Conservation (phyloP, 1,140 invertebrate genomes). For the Trachelipus rathkii region DNA sequence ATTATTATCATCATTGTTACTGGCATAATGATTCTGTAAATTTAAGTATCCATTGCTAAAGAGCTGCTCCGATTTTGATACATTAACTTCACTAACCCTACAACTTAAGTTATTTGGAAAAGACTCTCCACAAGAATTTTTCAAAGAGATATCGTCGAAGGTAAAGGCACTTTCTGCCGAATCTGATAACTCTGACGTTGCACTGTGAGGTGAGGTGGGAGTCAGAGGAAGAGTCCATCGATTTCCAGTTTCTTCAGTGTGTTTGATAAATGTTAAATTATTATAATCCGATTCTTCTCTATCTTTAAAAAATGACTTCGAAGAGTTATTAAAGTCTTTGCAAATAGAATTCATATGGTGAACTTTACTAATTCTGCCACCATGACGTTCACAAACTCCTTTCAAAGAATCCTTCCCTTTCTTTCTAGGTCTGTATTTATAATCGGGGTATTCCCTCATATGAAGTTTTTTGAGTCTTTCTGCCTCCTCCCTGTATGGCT, state of each 20-base stretch:
- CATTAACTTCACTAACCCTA: background rate
- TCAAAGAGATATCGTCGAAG: constrained; percentile 14
- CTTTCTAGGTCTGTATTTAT: constrained; percentile 93
- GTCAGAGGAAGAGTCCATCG: constrained; percentile 28
- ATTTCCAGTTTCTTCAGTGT: constrained; percentile 15
- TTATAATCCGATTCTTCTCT: constrained; percentile 10
- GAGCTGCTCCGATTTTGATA: background rate
- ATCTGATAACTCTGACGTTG: constrained; percentile 19
- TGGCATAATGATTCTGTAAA: background rate
- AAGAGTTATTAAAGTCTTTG: constrained; percentile 12
- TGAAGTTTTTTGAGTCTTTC: constrained; percentile 83
- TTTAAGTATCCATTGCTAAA: background rate
- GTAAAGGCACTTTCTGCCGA: constrained; percentile 25
- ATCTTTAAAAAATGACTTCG: background rate
- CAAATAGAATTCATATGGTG: constrained; percentile 24
- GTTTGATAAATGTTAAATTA: constrained; percentile 10
- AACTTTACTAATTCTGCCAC: constrained; percentile 24
- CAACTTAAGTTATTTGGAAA: background rate
- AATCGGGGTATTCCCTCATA: constrained; percentile 92
- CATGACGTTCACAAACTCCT: constrained; percentile 23
- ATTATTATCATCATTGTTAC: background rate
- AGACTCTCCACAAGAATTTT: background rate
- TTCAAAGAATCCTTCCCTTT: constrained; percentile 54
- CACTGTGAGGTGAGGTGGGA: constrained; percentile 26
- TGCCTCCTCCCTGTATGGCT: constrained; percentile 90